Evolutionary conservation across 1,140 invertebrate species (phyloP), one percentile per base, ranked within the genome.

Genomic region (Cotesia chilonis): DNA sequence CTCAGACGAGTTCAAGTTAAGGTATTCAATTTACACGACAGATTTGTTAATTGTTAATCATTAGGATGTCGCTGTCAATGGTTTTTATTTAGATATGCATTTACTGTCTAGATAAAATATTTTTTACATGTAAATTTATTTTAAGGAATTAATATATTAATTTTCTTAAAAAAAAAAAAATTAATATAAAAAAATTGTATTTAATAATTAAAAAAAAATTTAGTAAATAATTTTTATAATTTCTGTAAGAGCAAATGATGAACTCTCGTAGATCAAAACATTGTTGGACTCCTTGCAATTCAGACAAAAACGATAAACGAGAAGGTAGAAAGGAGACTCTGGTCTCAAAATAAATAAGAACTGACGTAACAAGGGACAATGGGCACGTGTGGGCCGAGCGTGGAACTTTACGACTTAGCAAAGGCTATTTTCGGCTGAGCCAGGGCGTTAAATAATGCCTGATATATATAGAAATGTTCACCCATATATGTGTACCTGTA

Each of bases 371-470:
- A 35, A 6, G 4, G 35, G 57, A 71, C 61, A 71, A 71, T 61
- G 52, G 70, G 57, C 69, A 54, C 69, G 69, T 47, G 41, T 71
- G 69, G 69, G 69, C 64, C 17, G 73, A 67, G 61, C 67, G 63
- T 68, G 69, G 71, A 59, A 71, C 47, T 67, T 36, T 51, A 68
- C 61, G 37, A 47, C 52, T 47, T 47, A 6, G 6, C 6, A 47
- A 47, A 47, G 41, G 41, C 41, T 68, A 61, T 73, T 73, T 73
- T 60, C 35, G 14, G 47, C 20, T 37, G 51, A 14, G 47, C 57
- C 47, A 41, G n/a, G 60, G 38, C 17, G 61, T 60, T 14, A 63
- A 63, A 70, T 63, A 63, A 52, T 63, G 28, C 28, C 28, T 28
- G 36, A 47, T 63, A 38, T 61, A 61, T 61, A 59, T 69, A 37